Evolutionary conservation across 2,888 invertebrate species (phyloP).

Genomic region (Cabera pusaria): DNA sequence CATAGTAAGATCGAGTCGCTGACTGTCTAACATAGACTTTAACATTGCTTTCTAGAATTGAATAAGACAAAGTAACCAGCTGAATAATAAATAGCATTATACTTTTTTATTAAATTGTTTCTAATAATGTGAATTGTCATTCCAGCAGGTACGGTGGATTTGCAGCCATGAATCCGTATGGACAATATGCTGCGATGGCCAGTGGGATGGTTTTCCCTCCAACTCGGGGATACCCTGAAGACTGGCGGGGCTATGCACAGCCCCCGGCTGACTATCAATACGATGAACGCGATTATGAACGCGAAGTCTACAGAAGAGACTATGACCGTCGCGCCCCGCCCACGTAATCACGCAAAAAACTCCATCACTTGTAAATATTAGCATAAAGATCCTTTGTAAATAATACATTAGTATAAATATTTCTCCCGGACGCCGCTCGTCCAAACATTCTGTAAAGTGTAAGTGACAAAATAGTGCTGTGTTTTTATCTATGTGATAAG

Average conservation of each 20-base stretch:
- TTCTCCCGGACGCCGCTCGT: slow-evolving; percentile 62
- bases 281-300: slow-evolving; percentile 80
- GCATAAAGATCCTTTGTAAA: slow-evolving; percentile 63
- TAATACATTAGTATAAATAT: slow-evolving; percentile 53
- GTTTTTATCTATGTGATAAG: slow-evolving; percentile 80
- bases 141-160: slow-evolving; percentile 67
- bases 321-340: slow-evolving; percentile 86
- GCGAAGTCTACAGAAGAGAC: slow-evolving; percentile 84
- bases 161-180: slow-evolving; percentile 67
- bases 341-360: slow-evolving; percentile 47
- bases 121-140: too few relatives aligned
- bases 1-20: too few relatives aligned
- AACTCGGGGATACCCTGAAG: slow-evolving; percentile 69
- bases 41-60: too few relatives aligned
- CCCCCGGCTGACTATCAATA: slow-evolving; percentile 79
- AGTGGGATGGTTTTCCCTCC: slow-evolving; percentile 79
- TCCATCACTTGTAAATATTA: slow-evolving; percentile 60
- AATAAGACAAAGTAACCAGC: too few relatives aligned
- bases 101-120: too few relatives aligned
- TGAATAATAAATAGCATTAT: too few relatives aligned
- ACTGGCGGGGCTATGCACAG: slow-evolving; percentile 75
- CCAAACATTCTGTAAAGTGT: slow-evolving; percentile 66
- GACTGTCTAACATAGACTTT: too few relatives aligned
- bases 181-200: slow-evolving; percentile 70
- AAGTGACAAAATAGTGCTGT: slow-evolving; percentile 82